Percentiles rank a stretch among this genome's conserved stretches.
phyloP scores from a whole-genome alignment of 2,113 vertebrate genomes.

The Dolichallabes microphthalmus region DNA sequence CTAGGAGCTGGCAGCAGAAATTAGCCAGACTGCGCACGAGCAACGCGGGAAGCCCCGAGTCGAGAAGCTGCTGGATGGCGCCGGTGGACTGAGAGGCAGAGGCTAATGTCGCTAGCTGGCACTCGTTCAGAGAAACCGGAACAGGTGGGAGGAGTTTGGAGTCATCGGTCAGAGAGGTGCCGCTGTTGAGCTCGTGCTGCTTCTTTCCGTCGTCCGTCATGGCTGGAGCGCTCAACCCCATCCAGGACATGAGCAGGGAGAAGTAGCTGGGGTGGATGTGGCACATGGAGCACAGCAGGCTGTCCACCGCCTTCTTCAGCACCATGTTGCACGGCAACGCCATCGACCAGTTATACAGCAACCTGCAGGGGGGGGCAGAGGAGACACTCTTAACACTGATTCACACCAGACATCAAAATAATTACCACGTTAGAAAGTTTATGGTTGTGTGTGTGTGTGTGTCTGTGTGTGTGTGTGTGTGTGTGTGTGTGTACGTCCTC shows the following conservation, averaged over 20 bases:
- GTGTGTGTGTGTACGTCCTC: slow-evolving; percentile 64
- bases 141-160: slow-evolving; percentile 88
- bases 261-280: slow-evolving; percentile 97
- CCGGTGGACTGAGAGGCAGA: slow-evolving; percentile 93
- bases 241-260: slow-evolving; percentile 97
- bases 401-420: not conserved
- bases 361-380: slow-evolving; percentile 67
- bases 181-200: slow-evolving; percentile 76
- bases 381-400: not conserved
- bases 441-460: not conserved
- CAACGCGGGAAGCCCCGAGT: slow-evolving; percentile 90
- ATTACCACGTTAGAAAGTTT: not conserved
- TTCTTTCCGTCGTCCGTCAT: slow-evolving; percentile 99
- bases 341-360: slow-evolving; percentile 97
- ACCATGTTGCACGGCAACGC: slow-evolving; percentile 93
- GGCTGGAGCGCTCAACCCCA: slow-evolving; percentile 88
- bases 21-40: slow-evolving; percentile 90
- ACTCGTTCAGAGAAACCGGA: slow-evolving; percentile 84
- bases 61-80: slow-evolving; percentile 92
- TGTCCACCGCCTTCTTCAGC: slow-evolving; percentile 98
- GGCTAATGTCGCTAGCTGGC: slow-evolving; percentile 90
- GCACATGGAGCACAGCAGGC: slow-evolving; percentile 96
- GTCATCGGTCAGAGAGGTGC: slow-evolving; percentile 85
- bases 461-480: not conserved
- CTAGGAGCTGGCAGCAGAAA: slow-evolving; percentile 87